Evolutionary conservation across 2,888 invertebrate species (phyloP), one percentile per base, ranked within the genome.

Genomic region (Tholera decimalis): DNA sequence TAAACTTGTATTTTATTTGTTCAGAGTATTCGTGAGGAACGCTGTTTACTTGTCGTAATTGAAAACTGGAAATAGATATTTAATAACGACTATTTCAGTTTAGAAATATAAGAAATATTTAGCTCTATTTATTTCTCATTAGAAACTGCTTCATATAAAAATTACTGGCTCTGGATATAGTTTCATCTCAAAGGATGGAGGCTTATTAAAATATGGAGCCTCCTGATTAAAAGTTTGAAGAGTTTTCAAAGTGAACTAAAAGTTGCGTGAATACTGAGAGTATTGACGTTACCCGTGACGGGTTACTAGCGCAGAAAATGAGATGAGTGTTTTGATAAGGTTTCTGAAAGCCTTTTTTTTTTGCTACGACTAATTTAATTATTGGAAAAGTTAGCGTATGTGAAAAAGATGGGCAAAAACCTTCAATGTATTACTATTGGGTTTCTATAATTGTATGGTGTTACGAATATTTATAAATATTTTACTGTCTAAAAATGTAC

Each of bases 191-290:
- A 73, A 73, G 67, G 50, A 46, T 18, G 46, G 43, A 3, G 49
- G 50, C 22, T 72, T 73, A 56, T 56, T 56, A 67, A 46, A 67
- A 55, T 59, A 20, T 55, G 30, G n/a, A 35, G 39, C 22, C 9
- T 6, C 28, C 24, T 50, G 33, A 60, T 61, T 57, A 66, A 44
- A 71, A 60, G 22, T 59, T 66, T 9, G 28, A 51, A 59, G 33
- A 65, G 50, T 37, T 59, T 24, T 22, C 18, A 44, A 70, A 70
- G 35, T 33, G 28, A 33, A 28, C 9, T 13, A 20, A 13, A 55
- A 51, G 33, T 58, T 28, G 15, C 18, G 26, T 22, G 18, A 22
- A 30, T 11, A 11, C 13, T 11, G 11, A 9, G 33, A 22, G 1
- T 33, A 28, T 37, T 46, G 46, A 50, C n/a, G n/a, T 22, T 33